Percentiles rank a stretch among this genome's conserved stretches.
Evolutionary conservation across 2,888 invertebrate genomes (phyloP).

Genomic region (Monoplex corrugatus): DNA sequence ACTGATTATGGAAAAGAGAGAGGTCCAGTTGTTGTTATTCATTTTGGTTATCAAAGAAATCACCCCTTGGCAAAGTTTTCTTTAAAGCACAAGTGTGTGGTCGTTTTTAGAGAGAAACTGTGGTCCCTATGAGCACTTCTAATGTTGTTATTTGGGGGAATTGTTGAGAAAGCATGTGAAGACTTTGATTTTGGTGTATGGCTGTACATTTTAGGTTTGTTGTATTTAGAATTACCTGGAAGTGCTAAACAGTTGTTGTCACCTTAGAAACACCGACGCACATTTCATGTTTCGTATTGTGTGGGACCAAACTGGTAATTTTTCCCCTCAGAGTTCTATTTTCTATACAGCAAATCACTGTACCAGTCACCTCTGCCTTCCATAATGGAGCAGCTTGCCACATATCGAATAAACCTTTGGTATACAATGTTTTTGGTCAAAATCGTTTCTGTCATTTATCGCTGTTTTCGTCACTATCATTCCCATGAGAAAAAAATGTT

Average conservation of each 20-base stretch:
- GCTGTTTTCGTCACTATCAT: background rate
- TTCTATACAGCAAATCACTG: background rate
- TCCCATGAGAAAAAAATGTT: background rate
- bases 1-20: too few relatives aligned
- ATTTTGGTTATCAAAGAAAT: too few relatives aligned
- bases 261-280: background rate
- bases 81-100: too few relatives aligned
- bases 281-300: background rate
- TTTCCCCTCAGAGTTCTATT: background rate
- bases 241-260: background rate
- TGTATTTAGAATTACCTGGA: too few relatives aligned
- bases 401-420: too few relatives aligned
- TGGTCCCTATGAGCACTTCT: too few relatives aligned
- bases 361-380: background rate
- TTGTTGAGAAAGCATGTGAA: background rate
- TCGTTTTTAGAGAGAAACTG: too few relatives aligned
- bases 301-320: background rate
- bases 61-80: too few relatives aligned
- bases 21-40: too few relatives aligned
- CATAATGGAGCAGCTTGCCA: background rate
- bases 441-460: background rate
- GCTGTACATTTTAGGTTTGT: background rate
- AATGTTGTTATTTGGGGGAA: background rate
- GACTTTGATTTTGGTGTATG: background rate
- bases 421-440: too few relatives aligned